Base-by-base conservation (phyloP, 1,140 invertebrate species). In the Trichonephila clavata region DNA sequence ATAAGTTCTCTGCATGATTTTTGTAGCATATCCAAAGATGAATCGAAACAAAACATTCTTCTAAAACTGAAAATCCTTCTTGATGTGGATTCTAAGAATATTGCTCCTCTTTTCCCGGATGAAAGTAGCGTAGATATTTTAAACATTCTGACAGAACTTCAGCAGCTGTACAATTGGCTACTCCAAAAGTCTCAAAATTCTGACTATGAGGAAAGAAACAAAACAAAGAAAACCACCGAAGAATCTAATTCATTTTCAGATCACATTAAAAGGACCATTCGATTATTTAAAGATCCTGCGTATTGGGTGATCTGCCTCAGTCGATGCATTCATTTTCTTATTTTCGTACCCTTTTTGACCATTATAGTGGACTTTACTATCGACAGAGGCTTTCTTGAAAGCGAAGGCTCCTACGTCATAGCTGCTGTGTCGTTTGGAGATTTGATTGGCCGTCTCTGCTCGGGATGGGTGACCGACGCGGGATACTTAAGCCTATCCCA, bases 391-490 rank as follows among this genome's bases (percentile, higher is more conserved):
- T 21, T 92, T 10, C 61, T n/a, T 43, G 43, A 68, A 60, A 21
- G 24, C 1, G 32, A 92, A 16, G 91, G 91, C 20, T 86, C 86
- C 24, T 86, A 71, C 20, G 84, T 43, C 43, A 93, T 93, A 13
- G 91, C 91, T 18, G 83, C 39, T 16, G 18, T 93, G n/a, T 93
- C 91, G 1, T 16, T 86, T 18, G 91, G 91, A 10, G 91, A 93
- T 59, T 21, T 93, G 21, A 10, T 93, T 10, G 91, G 91, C 5
- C 60, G 91, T 14, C 43, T 93, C 3, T 65, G 91, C 61, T 60
- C 86, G 3, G 91, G 91, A 57, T 93, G 91, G 91, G 50, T 93
- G 20, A 93, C 91, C 20, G 91, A 93, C n/a, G 14, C 24, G 14
- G 83, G 83, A 13, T 93, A 71, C 20, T 10, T 93, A n/a, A 27